phyloP scores from a whole-genome alignment of 2,797 vertebrate species.

The Microctenopoma lineatum region DNA sequence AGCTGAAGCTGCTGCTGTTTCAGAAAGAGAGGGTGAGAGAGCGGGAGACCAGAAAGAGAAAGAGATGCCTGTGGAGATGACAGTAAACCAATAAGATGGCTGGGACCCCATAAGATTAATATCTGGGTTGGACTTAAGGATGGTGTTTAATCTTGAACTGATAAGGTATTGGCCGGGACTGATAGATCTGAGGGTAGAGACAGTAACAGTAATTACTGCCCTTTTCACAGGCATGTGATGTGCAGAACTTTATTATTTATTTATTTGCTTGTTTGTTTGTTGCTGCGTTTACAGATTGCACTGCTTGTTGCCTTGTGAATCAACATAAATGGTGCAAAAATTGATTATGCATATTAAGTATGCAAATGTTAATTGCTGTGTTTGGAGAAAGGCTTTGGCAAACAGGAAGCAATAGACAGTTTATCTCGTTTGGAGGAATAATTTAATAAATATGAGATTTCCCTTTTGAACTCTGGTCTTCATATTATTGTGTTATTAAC shows the following conservation, averaged over 20 bases:
- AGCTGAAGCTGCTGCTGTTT: slow-evolving; percentile 54
- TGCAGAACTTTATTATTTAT: slow-evolving; percentile 11
- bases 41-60: slow-evolving; percentile 10
- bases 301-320: background rate
- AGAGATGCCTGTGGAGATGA: slow-evolving; percentile 38
- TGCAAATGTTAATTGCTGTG: background rate
- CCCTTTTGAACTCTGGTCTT: background rate
- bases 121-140: slow-evolving; percentile 28
- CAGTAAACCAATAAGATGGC: slow-evolving; percentile 53
- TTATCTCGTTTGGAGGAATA: background rate
- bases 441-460: background rate
- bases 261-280: slow-evolving; percentile 4
- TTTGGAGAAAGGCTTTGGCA: background rate
- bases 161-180: slow-evolving; percentile 27
- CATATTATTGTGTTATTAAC: background rate
- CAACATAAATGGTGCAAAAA: background rate
- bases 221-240: slow-evolving; percentile 12
- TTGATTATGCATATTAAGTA: background rate
- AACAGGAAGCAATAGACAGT: background rate
- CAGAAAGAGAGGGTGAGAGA: slow-evolving; percentile 14
- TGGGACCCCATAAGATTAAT: slow-evolving; percentile 39
- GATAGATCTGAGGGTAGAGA: slow-evolving; percentile 9
- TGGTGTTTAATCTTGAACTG: slow-evolving; percentile 41
- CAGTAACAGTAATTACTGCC: slow-evolving; percentile 28
- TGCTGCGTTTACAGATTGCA: background rate